Base-by-base conservation (phyloP, 2,888 invertebrate species). In the Argyra leucocephala region DNA sequence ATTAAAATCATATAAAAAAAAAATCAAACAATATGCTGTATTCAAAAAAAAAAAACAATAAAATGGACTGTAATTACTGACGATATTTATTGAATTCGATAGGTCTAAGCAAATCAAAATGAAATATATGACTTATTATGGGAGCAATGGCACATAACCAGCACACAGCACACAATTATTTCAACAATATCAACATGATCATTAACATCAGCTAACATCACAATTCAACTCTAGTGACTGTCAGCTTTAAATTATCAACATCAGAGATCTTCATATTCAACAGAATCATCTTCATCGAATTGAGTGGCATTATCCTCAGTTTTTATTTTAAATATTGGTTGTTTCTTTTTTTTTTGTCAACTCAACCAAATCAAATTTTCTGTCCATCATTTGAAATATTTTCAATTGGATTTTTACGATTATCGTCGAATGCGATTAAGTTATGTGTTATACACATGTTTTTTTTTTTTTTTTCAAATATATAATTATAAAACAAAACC, bases 21-120 rank as follows among this genome's bases (percentile, higher is more conserved):
- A 18, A 48, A 48, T 48, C 48, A 15, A 37, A 37, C 37, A 48
- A 48, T 18, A 18, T 48, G 48, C 48, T 48, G 48, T 48, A 48
- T 48, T 18, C 48, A 48, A 48, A 31, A 31, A 4, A 48, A 48
- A 18, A 48, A 15, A 48, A 48, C 18, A 48, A 48, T 48, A 48
- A 15, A 48, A 48, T 48, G 48, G 48, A 48, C 18, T 48, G 48
- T 48, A 48, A 48, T 12, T 48, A 48, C 48, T 48, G 48, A 48
- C 48, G 48, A 48, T 48, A 48, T 48, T 48, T 48, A 48, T 48
- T 48, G 48, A 48, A 48, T 48, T 48, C 48, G 48, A 48, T 48
- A 48, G 48, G 48, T 48, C 48, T 48, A 48, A 48, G 48, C 48
- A 48, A 48, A 31, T 18, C 48, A 12, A 48, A 48, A 48, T 18